phyloP scores from a whole-genome alignment of 2,888 invertebrate genomes.

The Dascillus cervinus region DNA sequence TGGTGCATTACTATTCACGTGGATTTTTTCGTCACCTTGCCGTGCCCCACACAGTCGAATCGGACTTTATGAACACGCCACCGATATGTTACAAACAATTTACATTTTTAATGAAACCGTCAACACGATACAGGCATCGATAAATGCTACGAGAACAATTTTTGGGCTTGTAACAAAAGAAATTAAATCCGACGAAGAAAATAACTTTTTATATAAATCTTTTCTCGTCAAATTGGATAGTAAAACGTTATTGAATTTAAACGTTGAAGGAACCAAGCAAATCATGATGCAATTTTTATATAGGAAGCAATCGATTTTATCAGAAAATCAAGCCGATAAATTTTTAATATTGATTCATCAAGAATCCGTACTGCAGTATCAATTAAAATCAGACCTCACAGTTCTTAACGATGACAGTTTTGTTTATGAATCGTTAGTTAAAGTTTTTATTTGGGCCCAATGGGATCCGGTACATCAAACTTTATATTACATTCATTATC shows the following conservation, averaged over 20 bases:
- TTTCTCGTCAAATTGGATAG: conserved; percentile 52
- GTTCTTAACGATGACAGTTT: conserved; percentile 24
- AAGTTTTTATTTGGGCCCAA: conserved; percentile 77
- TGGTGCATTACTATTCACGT: conserved; percentile 63
- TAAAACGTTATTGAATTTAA: conserved; percentile 37
- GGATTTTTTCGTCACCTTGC: conserved; percentile 41
- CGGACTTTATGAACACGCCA: conserved; percentile 55
- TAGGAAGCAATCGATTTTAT: conserved; percentile 43
- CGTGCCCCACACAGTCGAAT: conserved; percentile 39
- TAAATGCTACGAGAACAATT: conserved; percentile 60
- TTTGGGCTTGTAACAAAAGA: conserved; percentile 62
- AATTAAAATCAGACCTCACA: conserved; percentile 27
- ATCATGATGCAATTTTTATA: conserved; percentile 74
- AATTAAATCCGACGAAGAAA: conserved; percentile 28
- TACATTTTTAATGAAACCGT: conserved; percentile 54
- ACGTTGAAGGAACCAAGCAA: conserved; percentile 58
- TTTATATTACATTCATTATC: conserved; percentile 75
- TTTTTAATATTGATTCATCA: conserved; percentile 69
- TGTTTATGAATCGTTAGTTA: conserved; percentile 48
- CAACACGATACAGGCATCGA: conserved; percentile 72
- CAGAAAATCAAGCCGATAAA: conserved; percentile 49
- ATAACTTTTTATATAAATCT: conserved; percentile 49
- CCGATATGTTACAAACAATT: conserved; percentile 52
- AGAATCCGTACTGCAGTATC: conserved; percentile 54
- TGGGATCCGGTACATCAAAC: conserved; percentile 76